Conservation (phyloP, 2,888 invertebrate species). For the Agonopterix alstromeriana region DNA sequence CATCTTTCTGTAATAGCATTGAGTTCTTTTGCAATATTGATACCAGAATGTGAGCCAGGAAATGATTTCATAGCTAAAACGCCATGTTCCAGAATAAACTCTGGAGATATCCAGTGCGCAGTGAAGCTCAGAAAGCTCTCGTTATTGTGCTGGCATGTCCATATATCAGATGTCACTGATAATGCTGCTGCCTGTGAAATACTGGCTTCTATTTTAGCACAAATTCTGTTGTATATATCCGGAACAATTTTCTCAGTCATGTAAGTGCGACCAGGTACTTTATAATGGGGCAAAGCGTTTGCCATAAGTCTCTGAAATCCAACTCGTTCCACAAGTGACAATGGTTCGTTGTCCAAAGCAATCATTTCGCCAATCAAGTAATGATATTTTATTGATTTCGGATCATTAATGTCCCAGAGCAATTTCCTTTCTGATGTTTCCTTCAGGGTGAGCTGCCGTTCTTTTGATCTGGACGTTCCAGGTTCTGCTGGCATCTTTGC, state of each 20-base stretch:
- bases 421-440: conserved; percentile 11
- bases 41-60: conserved; percentile 5
- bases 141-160: conserved; percentile 16
- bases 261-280: conserved; percentile 16
- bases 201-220: conserved; percentile 10
- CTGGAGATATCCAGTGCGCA: conserved; percentile 8
- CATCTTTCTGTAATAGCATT: conserved; percentile 1
- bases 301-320: conserved; percentile 10
- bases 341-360: conserved; percentile 13
- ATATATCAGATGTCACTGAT: conserved; percentile 19
- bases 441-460: conserved; percentile 3
- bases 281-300: conserved; percentile 9
- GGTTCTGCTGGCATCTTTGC: conserved; percentile 6
- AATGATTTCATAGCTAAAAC: conserved; percentile 10
- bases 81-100: conserved; percentile 6
- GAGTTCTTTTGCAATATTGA: conserved; percentile 4
- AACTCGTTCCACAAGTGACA: conserved; percentile 10
- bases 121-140: conserved; percentile 17
- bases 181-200: conserved; percentile 14
- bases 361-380: conserved; percentile 15
- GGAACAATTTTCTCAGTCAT: conserved; percentile 16
- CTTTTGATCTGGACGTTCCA: conserved; percentile 7
- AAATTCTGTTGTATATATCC: conserved; percentile 15
- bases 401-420: conserved; percentile 13
- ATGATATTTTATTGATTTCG: conserved; percentile 13